phyloP scores from a whole-genome alignment of 1,140 invertebrate species.

The Ceratina australensis region DNA sequence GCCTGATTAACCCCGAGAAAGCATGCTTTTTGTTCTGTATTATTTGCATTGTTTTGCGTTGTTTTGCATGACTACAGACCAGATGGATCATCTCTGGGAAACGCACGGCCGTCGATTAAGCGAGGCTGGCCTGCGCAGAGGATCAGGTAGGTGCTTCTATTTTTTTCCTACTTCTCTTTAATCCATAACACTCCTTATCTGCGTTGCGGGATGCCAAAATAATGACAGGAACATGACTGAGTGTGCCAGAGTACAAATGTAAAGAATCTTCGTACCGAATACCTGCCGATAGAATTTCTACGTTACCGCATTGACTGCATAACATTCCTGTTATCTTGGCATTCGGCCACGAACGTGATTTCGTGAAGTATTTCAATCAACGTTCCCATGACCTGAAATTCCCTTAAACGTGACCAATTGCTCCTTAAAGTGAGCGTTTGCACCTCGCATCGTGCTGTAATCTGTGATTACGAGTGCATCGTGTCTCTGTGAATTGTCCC shows the following conservation, averaged over 20 bases:
- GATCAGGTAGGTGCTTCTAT: constrained; percentile 83
- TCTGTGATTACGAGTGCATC: neutral
- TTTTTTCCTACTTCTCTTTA: neutral
- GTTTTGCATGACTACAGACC: constrained; percentile 82
- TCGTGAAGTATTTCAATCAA: constrained; percentile 4
- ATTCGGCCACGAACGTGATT: neutral
- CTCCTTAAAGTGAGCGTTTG: neutral
- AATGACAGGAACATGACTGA: neutral
- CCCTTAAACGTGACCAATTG: neutral
- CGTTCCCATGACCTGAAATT: neutral
- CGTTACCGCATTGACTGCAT: neutral
- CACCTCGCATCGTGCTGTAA: neutral
- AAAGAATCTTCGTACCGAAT: neutral
- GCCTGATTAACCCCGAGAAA: neutral
- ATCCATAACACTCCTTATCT: neutral
- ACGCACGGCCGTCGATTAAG: constrained; percentile 84
- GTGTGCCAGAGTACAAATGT: neutral
- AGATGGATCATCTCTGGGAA: constrained; percentile 86
- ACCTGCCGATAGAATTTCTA: neutral
- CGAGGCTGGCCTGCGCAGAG: constrained; percentile 85
- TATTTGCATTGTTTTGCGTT: constrained; percentile 73
- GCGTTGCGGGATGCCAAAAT: neutral
- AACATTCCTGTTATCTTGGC: constrained; percentile 2
- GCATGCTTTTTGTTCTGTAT: constrained; percentile 71
- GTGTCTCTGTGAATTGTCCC: constrained; percentile 1